These are phyloP conservation scores for Drosophila suboccidentalis DNA, from an alignment of 2,888 invertebrate genomes.

Conservation along the genomic window DNA sequence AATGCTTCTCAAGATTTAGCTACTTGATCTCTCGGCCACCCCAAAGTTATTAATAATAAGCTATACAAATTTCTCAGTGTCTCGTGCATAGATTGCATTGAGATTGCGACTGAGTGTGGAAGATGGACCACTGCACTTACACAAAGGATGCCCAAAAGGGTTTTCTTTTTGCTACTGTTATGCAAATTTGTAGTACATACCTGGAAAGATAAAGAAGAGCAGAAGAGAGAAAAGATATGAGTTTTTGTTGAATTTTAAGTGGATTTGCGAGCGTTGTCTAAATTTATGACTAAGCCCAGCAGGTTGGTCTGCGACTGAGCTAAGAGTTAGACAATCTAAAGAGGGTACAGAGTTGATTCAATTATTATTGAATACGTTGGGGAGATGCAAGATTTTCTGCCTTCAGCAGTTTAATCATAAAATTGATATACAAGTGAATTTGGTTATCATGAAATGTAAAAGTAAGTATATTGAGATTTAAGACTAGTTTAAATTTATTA, in stretches of 20 bases:
- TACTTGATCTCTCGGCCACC: constrained; percentile 75
- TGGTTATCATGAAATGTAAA: not conserved
- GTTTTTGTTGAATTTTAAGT: constrained; percentile 51
- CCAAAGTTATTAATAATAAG: constrained; percentile 81
- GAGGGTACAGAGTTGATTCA: constrained; percentile 14
- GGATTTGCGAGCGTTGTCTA: constrained; percentile 39
- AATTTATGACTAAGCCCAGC: constrained; percentile 43
- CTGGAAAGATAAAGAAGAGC: constrained; percentile 65
- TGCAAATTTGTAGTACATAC: constrained; percentile 72
- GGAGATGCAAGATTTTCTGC: constrained; percentile 2
- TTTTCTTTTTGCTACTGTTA: constrained; percentile 42
- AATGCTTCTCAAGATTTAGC: constrained; percentile 81
- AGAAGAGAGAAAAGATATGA: constrained; percentile 40
- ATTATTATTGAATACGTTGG: constrained; percentile 13
- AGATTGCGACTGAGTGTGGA: constrained; percentile 21
- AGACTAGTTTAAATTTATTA: not conserved
- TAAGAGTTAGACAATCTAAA: constrained; percentile 1
- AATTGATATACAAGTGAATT: not conserved
- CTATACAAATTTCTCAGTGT: constrained; percentile 81
- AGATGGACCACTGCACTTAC: constrained; percentile 56
- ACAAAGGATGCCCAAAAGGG: constrained; percentile 59
- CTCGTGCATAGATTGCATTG: constrained; percentile 60
- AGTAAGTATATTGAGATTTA: not conserved
- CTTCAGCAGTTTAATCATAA: not conserved
- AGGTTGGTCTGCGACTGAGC: constrained; percentile 11